Percentiles rank a stretch among this genome's conserved stretches.
These are phyloP conservation scores for Cactoblastis cactorum DNA, from an alignment of 2,888 invertebrate genomes.

Conservation along the genomic window DNA sequence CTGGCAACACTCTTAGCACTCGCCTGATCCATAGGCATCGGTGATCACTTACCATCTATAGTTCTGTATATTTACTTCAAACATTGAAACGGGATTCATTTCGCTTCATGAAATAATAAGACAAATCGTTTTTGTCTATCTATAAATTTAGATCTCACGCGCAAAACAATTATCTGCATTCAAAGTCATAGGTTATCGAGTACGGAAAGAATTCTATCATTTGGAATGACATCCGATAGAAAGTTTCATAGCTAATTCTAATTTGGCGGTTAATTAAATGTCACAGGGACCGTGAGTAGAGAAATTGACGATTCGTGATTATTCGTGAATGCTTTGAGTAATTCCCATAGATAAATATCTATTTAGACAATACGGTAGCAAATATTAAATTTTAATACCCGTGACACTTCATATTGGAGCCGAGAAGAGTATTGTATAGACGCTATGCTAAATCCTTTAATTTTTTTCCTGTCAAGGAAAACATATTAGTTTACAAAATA, in stretches of 20 bases:
- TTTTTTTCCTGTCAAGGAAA: too few relatives aligned
- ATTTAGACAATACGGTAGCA: constrained; percentile 11
- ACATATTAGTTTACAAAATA: too few relatives aligned
- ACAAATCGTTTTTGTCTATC: constrained; percentile 3
- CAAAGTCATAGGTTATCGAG: constrained; percentile 13
- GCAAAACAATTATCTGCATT: constrained; percentile 1
- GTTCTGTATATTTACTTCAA: background rate
- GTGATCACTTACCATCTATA: background rate
- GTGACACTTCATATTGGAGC: too few relatives aligned
- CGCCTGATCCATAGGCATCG: too few relatives aligned
- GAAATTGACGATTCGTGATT: constrained; percentile 41
- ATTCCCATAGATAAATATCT: constrained; percentile 9
- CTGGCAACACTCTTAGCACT: too few relatives aligned
- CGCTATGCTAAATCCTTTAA: too few relatives aligned
- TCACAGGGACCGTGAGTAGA: constrained; percentile 46
- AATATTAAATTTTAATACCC: too few relatives aligned
- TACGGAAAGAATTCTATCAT: constrained; percentile 15
- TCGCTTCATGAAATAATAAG: constrained; percentile 2
- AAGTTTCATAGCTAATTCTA: constrained; percentile 45
- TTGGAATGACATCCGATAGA: constrained; percentile 26
- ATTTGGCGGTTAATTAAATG: constrained; percentile 60
- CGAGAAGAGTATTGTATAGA: too few relatives aligned
- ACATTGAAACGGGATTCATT: background rate
- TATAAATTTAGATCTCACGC: background rate
- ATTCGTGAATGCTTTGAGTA: constrained; percentile 35